These are phyloP conservation scores for Lymantria dispar DNA, from an alignment of 2,888 invertebrate genomes.

Conservation along the genomic window DNA sequence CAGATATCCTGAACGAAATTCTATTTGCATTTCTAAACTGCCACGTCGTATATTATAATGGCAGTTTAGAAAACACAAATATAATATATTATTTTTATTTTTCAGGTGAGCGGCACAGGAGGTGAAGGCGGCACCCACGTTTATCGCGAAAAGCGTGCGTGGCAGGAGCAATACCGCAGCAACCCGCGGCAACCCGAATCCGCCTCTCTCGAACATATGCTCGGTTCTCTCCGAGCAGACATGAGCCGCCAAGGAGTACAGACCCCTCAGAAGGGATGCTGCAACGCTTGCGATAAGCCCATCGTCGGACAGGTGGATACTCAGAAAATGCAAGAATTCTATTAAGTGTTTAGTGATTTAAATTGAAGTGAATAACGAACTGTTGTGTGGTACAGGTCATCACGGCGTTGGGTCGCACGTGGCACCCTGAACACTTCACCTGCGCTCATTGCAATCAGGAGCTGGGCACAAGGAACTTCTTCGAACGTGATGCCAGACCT, in stretches of 20 bases:
- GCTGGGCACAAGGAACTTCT: conserved; percentile 98
- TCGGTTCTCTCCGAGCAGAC: conserved; percentile 96
- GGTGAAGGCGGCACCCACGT: conserved; percentile 81
- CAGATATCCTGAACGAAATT: conserved; percentile 9
- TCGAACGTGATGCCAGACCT: conserved; percentile 97
- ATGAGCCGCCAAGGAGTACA: conserved; percentile 99
- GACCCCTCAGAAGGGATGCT: conserved; percentile 99
- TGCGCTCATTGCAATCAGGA: conserved; percentile 99
- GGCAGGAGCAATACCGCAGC: conserved; percentile 80
- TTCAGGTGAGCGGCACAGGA: conserved; percentile 69
- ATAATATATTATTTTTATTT: conserved; percentile 7
- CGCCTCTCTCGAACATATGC: conserved; percentile 89
- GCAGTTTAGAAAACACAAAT: conserved; percentile 11
- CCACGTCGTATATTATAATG: conserved; percentile 7
- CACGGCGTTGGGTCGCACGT: conserved; percentile 98
- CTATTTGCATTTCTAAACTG: conserved; percentile 15
- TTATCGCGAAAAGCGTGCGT: conserved; percentile 84
- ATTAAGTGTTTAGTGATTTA: conserved; percentile 20
- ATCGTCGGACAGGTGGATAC: conserved; percentile 95
- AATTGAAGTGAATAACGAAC: conserved; percentile 30
- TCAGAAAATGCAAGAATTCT: neutral
- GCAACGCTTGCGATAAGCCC: conserved; percentile 99
- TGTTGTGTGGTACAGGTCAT: conserved; percentile 84
- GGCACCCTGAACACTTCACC: conserved; percentile 99
- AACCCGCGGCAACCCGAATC: conserved; percentile 81